These are phyloP conservation scores for Ricordea florida DNA, from an alignment of 92 coral and sea anemone genomes.

Conservation along the genomic window DNA sequence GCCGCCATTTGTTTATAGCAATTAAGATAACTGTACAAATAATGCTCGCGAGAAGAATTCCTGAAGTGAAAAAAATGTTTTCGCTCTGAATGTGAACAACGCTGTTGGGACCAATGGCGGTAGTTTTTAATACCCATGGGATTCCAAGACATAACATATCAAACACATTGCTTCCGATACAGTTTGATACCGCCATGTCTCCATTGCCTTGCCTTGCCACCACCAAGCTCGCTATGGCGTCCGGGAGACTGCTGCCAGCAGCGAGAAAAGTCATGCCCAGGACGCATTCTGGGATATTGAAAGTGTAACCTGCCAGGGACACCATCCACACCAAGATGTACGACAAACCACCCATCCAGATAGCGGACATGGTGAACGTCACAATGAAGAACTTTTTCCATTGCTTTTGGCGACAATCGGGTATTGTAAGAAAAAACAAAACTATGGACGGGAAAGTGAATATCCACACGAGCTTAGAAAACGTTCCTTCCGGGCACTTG, in stretches of 20 bases:
- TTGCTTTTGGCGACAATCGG: constrained; percentile 85
- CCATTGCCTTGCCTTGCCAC: constrained; percentile 93
- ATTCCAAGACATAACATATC: constrained; percentile 96
- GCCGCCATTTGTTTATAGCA: constrained; percentile 79
- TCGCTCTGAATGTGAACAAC: constrained; percentile 88
- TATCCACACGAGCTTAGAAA: constrained; percentile 70
- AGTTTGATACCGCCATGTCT: constrained; percentile 98
- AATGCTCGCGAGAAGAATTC: constrained; percentile 87
- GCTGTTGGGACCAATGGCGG: constrained; percentile 73
- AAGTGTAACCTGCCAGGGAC: constrained; percentile 90
- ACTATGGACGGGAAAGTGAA: constrained; percentile 85
- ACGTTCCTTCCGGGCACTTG: constrained; percentile 61
- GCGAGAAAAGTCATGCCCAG: constrained; percentile 99
- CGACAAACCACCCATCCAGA: constrained; percentile 97
- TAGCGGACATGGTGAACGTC: constrained; percentile 80
- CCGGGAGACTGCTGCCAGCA: constrained; percentile 99
- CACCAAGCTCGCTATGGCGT: constrained; percentile 98
- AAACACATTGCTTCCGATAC: constrained; percentile 97
- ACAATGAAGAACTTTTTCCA: constrained; percentile 90
- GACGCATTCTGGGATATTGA: constrained; percentile 96
- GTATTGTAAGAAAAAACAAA: constrained; percentile 81
- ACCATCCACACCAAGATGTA: constrained; percentile 99
- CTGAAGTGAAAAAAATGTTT: constrained; percentile 90
- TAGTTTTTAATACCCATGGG: constrained; percentile 95
- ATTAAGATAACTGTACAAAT: constrained; percentile 72